Base-by-base conservation (phyloP, 2,888 invertebrate species). In the Cyrtodaria siliqua region DNA sequence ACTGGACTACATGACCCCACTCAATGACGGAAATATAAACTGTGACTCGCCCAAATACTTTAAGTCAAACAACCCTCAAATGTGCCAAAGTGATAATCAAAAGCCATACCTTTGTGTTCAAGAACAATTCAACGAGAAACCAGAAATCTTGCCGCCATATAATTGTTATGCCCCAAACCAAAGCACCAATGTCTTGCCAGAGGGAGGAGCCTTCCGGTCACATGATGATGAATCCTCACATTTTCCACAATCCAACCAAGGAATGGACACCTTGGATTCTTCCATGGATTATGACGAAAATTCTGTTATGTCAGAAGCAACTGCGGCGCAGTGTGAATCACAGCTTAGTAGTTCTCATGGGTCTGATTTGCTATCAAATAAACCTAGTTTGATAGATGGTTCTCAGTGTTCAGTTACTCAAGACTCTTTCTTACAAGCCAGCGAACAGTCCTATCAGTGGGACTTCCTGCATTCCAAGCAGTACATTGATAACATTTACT, bases 1-100 rank as follows among this genome's bases (percentile, higher is more conserved):
- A 18, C 55, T 40, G 40, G 24, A 38, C 27, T 59, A 56, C 44
- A 42, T 72, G 53, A 44, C 64, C 12, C 59, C 64, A 23, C 23
- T 59, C 9, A 62, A 53, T 18, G 33, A 44, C 23, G 70, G 60
- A 24, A 64, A 72, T 44, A 59, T 67, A 60, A 71, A 55, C 52
- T 61, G 71, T 55, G 77, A 71, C 71, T 67, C 66, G 67, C 63
- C 63, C 26, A 60, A 70, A 24, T 78, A 55, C 38, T 66, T 57
- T 8, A 26, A 26, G 29, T 69, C 69, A 55, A 62, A 63, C 55
- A 47, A 61, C 55, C 60, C 78, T 50, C 61, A 57, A 61, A 55
- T 78, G 78, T 78, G 78, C 78, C 78, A 78, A 78, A 78, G 42
- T 56, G 78, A 78, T 78, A 78, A 78, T 78, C 78, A 78, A 78